phyloP scores from a whole-genome alignment of 2,888 invertebrate species.

The Ennomos fuscantarius region DNA sequence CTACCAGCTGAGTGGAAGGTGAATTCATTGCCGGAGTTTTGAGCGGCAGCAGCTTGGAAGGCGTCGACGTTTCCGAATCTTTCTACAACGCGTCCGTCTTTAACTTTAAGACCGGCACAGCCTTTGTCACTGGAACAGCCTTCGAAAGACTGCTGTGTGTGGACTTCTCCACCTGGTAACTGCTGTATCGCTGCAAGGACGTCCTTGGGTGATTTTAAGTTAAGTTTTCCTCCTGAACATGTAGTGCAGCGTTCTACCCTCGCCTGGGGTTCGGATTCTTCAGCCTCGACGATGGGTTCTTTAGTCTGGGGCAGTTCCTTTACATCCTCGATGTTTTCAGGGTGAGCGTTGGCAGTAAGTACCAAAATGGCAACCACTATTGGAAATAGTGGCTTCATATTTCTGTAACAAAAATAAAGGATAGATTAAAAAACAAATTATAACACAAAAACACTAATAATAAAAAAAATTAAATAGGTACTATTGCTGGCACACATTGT shows the following conservation, averaged over 20 bases:
- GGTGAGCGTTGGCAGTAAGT: constrained; percentile 60
- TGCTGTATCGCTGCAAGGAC: constrained; percentile 63
- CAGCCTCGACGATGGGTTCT: constrained; percentile 64
- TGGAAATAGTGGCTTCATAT: constrained; percentile 77
- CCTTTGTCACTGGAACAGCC: constrained; percentile 75
- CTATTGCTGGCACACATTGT: too few species aligned
- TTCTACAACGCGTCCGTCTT: constrained; percentile 73
- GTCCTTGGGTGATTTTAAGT: constrained; percentile 60
- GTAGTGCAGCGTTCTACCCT: constrained; percentile 69
- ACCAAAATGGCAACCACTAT: constrained; percentile 74
- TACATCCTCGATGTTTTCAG: constrained; percentile 66
- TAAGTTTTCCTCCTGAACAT: constrained; percentile 53
- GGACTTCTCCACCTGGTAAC: constrained; percentile 69
- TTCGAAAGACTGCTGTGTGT: constrained; percentile 74
- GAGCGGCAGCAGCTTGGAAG: constrained; percentile 65
- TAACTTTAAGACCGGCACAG: constrained; percentile 77
- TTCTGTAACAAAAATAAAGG: constrained; percentile 66
- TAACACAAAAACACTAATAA: too few species aligned
- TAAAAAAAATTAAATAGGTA: too few species aligned
- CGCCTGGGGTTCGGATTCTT: constrained; percentile 60
- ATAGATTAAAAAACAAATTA: not conserved
- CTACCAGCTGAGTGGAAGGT: constrained; percentile 69
- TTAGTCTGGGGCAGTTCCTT: constrained; percentile 65
- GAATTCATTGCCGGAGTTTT: constrained; percentile 64
- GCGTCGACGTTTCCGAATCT: constrained; percentile 72